These are phyloP conservation scores for Hylyphantes graminicola DNA, from an alignment of 1,140 invertebrate genomes.

Conservation along the genomic window DNA sequence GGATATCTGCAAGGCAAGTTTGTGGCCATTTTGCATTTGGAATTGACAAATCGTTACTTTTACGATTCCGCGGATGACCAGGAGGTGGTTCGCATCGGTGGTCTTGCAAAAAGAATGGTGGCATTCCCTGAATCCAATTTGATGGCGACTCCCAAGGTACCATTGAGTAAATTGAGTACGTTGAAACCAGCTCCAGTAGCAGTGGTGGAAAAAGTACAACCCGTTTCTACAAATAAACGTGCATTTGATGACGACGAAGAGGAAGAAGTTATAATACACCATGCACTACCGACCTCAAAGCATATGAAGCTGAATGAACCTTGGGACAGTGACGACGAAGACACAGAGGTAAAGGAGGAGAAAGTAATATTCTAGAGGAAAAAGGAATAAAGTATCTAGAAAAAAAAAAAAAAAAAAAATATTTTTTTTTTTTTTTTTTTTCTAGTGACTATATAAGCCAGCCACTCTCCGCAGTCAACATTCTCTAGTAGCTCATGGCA, in stretches of 20 bases:
- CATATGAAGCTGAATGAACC: too few relatives aligned
- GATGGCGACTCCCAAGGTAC: too few relatives aligned
- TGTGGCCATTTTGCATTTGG: not conserved
- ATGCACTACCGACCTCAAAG: too few relatives aligned
- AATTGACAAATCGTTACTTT: not conserved
- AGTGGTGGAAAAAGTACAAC: too few relatives aligned
- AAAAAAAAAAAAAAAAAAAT: not conserved
- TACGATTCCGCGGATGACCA: not conserved
- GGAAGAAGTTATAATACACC: not conserved
- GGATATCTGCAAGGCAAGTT: not conserved
- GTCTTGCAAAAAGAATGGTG: not conserved
- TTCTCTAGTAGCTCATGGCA: too few relatives aligned
- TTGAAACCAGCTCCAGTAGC: too few relatives aligned
- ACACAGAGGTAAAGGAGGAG: not conserved
- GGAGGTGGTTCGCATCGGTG: not conserved
- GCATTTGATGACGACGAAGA: not conserved
- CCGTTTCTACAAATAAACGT: not conserved
- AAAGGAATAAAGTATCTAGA: too few relatives aligned
- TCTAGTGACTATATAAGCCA: too few relatives aligned
- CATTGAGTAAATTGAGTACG: too few relatives aligned
- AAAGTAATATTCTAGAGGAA: too few relatives aligned
- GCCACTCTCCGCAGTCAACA: too few relatives aligned
- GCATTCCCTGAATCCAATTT: conserved; percentile 3
- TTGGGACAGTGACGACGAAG: not conserved
- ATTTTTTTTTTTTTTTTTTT: not conserved